Evolutionary conservation across 2,113 vertebrate genomes (phyloP).

Genomic region (Taxidea taxus): DNA sequence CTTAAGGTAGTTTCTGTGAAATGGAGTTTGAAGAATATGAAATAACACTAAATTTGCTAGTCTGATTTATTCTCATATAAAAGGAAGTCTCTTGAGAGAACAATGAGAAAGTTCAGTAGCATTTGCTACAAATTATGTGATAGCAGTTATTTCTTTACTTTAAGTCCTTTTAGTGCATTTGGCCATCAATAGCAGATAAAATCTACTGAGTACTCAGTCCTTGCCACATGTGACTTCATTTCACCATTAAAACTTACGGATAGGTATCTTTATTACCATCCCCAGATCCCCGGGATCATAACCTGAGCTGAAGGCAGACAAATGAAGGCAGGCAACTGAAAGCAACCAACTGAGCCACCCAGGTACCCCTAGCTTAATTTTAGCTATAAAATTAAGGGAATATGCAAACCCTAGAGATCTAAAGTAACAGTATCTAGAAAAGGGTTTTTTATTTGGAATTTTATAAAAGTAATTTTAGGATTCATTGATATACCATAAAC

Average conservation of each 20-base stretch:
- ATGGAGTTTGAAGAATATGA: background rate
- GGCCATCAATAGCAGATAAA: background rate
- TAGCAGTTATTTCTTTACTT: background rate
- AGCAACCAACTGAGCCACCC: too few relatives aligned
- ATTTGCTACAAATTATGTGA: slow-evolving; percentile 2
- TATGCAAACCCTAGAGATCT: background rate
- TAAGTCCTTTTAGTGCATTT: background rate
- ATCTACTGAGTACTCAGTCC: background rate
- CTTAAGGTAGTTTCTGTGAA: background rate
- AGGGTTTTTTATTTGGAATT: background rate
- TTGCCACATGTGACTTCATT: background rate
- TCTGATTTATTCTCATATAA: background rate
- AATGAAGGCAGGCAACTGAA: too few relatives aligned
- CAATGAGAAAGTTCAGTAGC: background rate
- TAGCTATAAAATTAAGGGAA: background rate
- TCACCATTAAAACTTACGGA: background rate
- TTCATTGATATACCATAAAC: background rate
- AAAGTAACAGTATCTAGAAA: background rate
- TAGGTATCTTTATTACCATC: background rate
- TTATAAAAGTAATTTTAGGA: background rate
- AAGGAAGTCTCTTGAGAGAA: background rate
- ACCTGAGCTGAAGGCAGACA: too few relatives aligned
- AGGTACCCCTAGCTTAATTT: background rate
- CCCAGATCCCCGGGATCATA: too few relatives aligned
- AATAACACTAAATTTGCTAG: background rate